A percentile compares a stretch with the other conserved stretches of the same genome.
These are phyloP conservation scores for Heliocidaris tuberculata DNA, from an alignment of 35 echinoderm and acorn worm genomes.

Conservation along the genomic window DNA sequence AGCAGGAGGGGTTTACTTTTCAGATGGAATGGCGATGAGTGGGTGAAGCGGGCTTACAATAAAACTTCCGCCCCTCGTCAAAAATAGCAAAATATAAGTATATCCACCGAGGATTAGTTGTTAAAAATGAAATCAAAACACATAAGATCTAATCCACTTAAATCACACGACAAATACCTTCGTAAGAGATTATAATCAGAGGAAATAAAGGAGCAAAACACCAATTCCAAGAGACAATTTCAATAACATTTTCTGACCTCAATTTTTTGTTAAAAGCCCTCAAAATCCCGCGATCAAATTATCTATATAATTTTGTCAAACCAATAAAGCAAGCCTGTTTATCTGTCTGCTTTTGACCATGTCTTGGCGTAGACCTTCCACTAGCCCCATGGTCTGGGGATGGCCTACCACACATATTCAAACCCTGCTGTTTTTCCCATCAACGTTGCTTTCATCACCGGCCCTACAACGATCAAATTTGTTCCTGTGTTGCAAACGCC, in stretches of 20 bases:
- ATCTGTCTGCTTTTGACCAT: not conserved
- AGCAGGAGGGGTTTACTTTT: not conserved
- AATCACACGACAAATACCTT: too few species aligned
- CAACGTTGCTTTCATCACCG: conserved; percentile 38
- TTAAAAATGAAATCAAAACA: too few species aligned
- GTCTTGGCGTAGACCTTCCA: not conserved
- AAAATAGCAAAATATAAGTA: not conserved
- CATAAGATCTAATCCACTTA: too few species aligned
- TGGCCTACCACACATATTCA: conserved; percentile 5
- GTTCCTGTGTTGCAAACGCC: conserved; percentile 24
- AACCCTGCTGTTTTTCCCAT: conserved; percentile 43
- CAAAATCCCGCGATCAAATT: too few species aligned
- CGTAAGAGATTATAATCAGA: too few species aligned
- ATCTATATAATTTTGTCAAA: not conserved
- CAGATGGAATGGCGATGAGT: not conserved
- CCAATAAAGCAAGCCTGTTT: not conserved
- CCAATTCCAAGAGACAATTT: too few species aligned
- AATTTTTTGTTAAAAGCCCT: too few species aligned
- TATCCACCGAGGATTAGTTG: too few species aligned
- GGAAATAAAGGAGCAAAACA: too few species aligned
- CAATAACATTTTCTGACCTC: too few species aligned
- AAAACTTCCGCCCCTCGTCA: not conserved
- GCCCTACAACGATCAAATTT: conserved; percentile 51
- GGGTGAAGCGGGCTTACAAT: not conserved
- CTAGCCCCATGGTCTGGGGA: not conserved